These are phyloP conservation scores for Myotis planiceps DNA, from an alignment of 2,797 vertebrate genomes.

Conservation along the genomic window DNA sequence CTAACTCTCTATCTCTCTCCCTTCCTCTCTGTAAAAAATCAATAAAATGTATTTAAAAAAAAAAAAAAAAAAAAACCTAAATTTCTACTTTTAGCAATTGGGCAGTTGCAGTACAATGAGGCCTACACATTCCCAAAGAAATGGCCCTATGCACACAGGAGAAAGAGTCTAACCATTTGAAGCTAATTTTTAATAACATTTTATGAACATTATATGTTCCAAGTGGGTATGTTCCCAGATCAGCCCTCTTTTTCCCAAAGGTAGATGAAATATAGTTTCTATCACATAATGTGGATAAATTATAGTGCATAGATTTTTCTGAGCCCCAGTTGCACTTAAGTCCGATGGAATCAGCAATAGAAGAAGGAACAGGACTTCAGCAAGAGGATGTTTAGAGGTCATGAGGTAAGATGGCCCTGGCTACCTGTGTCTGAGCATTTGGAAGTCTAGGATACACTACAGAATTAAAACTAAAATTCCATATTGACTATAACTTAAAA, in stretches of 20 bases:
- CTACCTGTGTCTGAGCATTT: neutral
- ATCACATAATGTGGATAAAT: constrained; percentile 3
- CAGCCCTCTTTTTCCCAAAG: neutral
- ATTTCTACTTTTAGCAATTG: constrained; percentile 36
- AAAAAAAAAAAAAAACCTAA: too few relatives aligned
- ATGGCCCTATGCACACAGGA: neutral
- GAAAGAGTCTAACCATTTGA: neutral
- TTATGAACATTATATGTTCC: constrained; percentile 14
- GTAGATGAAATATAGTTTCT: constrained; percentile 14
- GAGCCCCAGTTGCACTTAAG: neutral
- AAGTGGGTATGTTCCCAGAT: neutral
- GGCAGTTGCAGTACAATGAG: neutral
- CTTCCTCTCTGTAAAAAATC: too few relatives aligned
- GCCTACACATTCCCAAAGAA: neutral
- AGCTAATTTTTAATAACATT: constrained; percentile 9
- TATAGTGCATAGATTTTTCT: neutral
- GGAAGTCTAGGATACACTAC: neutral
- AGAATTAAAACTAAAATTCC: constrained; percentile 3
- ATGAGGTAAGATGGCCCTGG: neutral
- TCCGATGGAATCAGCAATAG: constrained; percentile 5
- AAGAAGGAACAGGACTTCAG: neutral
- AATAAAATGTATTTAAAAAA: too few relatives aligned
- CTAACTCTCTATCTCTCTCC: too few relatives aligned
- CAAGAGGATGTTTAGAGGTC: neutral
- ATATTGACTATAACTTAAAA: neutral